Percentiles rank a stretch among this genome's conserved stretches.
Conservation (phyloP, 2,113 vertebrate genomes). For the Leucosticte australis region DNA sequence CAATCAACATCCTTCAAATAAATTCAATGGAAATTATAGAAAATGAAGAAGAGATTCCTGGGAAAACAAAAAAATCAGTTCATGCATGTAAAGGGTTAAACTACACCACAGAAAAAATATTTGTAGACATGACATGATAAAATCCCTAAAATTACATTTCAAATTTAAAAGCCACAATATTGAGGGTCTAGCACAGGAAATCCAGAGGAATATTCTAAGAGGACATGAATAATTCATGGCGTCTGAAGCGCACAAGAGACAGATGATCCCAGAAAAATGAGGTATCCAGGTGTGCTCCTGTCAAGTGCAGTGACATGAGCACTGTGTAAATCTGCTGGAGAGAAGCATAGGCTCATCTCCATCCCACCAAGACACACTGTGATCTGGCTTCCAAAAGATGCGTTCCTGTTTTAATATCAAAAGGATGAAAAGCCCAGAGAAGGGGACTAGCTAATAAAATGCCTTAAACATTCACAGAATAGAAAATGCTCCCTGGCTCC, state of each 20-base stretch:
- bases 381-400: neutral
- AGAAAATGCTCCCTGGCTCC: neutral
- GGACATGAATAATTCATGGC: slow-evolving; percentile 45
- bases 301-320: slow-evolving; percentile 33
- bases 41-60: neutral
- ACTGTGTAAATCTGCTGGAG: slow-evolving; percentile 20
- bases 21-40: neutral
- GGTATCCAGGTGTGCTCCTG: slow-evolving; percentile 43
- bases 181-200: neutral
- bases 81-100: neutral
- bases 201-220: slow-evolving; percentile 29
- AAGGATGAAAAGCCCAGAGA: neutral
- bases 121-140: neutral
- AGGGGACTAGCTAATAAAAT: neutral
- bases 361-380: neutral
- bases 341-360: neutral
- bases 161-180: slow-evolving; percentile 8
- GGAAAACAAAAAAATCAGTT: neutral
- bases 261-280: slow-evolving; percentile 43
- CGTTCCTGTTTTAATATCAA: neutral
- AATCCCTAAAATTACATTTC: neutral
- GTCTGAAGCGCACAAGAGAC: slow-evolving; percentile 37
- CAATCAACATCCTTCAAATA: neutral
- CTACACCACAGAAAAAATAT: neutral
- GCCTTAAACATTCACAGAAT: neutral